Evolutionary conservation across 1,140 invertebrate genomes (phyloP).

Genomic region (Drosophila melanogaster): Release_6_plus_ISO1_MT NT_037436.4:13552001-13552500

Average conservation of each 20-base stretch:
- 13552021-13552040: conserved; percentile 16
- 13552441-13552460: conserved; percentile 79
- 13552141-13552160: conserved; percentile 82
- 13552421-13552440: conserved; percentile 75
- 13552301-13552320: conserved; percentile 83
- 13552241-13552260: conserved; percentile 82
- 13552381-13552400: conserved; percentile 71
- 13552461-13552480: conserved; percentile 81
- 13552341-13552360: background rate
- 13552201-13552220: conserved; percentile 3
- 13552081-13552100: conserved; percentile 27
- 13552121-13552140: conserved; percentile 79
- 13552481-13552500: conserved; percentile 62
- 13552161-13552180: conserved; percentile 81
- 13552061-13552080: conserved; percentile 11
- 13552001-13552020: background rate
- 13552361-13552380: conserved; percentile 17
- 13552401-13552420: conserved; percentile 43
- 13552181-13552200: conserved; percentile 22
- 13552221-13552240: conserved; percentile 67
- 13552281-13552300: conserved; percentile 83
- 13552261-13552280: conserved; percentile 84
- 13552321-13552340: conserved; percentile 64
- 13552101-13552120: conserved; percentile 53
- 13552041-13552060: background rate